A percentile compares a stretch with the other conserved stretches of the same genome.
phyloP scores from a whole-genome alignment of 2,888 invertebrate species.

The Hydriomena furcata region DNA sequence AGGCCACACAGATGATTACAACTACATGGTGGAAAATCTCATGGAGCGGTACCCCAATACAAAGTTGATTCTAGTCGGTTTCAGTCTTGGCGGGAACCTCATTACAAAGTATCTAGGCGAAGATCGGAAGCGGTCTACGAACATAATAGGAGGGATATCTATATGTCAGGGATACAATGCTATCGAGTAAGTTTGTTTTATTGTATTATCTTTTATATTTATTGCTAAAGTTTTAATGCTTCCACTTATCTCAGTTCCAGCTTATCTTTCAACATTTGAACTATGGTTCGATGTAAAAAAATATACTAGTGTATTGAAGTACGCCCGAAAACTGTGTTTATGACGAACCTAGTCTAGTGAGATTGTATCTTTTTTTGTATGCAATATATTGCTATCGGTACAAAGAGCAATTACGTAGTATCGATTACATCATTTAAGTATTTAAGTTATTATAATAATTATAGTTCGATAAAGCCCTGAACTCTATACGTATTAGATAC shows the following conservation, averaged over 20 bases:
- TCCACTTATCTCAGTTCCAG: background rate
- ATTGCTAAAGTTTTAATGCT: background rate
- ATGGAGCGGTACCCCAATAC: conserved; percentile 89
- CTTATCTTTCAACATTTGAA: conserved; percentile 12
- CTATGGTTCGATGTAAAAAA: conserved; percentile 10
- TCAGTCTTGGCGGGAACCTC: conserved; percentile 96
- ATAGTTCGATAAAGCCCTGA: conserved; percentile 4
- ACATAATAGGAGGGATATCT: conserved; percentile 94
- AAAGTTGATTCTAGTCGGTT: conserved; percentile 93
- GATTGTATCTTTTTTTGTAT: too few species aligned
- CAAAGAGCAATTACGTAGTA: background rate
- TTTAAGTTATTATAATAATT: background rate
- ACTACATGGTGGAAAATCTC: conserved; percentile 91
- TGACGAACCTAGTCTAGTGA: too few species aligned
- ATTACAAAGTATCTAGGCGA: conserved; percentile 97
- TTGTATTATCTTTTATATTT: background rate
- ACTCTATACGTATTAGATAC: conserved; percentile 8
- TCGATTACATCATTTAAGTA: too few species aligned
- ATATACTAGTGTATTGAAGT: too few species aligned
- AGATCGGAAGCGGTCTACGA: conserved; percentile 84
- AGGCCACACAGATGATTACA: conserved; percentile 96
- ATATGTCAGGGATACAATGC: conserved; percentile 98
- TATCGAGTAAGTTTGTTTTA: conserved; percentile 87
- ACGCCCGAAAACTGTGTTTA: too few species aligned
- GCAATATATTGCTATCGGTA: background rate